These are phyloP conservation scores for Aphaenogaster ashmeadi DNA, from an alignment of 1,140 invertebrate species.

Conservation along the genomic window DNA sequence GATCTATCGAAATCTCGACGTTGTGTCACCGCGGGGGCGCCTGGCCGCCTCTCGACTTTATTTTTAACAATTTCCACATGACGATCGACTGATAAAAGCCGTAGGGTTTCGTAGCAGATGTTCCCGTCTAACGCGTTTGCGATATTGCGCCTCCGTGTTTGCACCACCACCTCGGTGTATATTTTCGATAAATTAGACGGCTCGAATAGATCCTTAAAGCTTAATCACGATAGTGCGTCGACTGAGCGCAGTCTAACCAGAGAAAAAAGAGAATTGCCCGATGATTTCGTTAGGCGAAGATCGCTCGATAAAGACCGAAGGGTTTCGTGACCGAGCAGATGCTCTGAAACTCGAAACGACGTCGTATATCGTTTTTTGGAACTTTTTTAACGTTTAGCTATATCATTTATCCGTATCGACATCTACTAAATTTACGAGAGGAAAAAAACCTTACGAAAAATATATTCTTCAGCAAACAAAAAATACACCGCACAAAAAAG, in stretches of 20 bases:
- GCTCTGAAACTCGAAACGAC: constrained; percentile 5
- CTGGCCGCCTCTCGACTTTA: not conserved
- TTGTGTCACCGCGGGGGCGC: constrained; percentile 39
- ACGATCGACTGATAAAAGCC: constrained; percentile 54
- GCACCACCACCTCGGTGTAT: constrained; percentile 7
- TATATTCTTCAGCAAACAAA: not conserved
- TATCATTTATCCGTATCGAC: not conserved
- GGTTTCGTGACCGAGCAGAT: constrained; percentile 44
- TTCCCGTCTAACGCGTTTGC: constrained; percentile 15
- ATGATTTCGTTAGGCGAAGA: constrained; percentile 21
- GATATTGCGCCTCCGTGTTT: constrained; percentile 5
- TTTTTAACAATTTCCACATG: constrained; percentile 56
- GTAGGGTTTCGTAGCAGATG: constrained; percentile 42
- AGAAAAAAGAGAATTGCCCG: constrained; percentile 19
- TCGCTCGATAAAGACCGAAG: constrained; percentile 33
- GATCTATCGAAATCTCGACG: constrained; percentile 57
- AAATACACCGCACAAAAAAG: not conserved
- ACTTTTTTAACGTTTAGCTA: constrained; percentile 15
- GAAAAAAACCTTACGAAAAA: not conserved
- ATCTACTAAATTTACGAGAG: not conserved
- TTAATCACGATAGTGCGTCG: constrained; percentile 39
- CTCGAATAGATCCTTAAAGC: constrained; percentile 24
- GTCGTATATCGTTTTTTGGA: not conserved
- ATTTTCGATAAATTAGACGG: constrained; percentile 44
- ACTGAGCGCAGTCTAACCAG: not conserved